phyloP scores from a whole-genome alignment of 1,140 invertebrate species.

The Aphelinus atriplicis region DNA sequence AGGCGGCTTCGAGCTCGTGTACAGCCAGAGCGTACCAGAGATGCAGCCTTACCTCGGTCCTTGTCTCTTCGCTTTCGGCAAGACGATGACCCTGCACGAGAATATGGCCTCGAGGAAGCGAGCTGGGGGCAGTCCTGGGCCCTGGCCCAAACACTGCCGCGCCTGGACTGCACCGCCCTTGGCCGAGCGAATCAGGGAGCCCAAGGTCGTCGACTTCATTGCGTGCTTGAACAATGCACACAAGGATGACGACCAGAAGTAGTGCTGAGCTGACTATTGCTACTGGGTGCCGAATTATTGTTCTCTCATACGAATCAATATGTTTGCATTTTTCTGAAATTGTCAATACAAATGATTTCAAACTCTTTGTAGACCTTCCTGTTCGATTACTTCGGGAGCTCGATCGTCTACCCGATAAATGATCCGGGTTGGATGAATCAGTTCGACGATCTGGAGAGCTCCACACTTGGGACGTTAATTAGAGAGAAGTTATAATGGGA shows the following conservation, averaged over 20 bases:
- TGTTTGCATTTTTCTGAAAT: background rate
- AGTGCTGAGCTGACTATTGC: background rate
- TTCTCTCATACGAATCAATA: slow-evolving; percentile 30
- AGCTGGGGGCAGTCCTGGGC: background rate
- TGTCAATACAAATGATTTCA: background rate
- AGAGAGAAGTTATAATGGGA: no score
- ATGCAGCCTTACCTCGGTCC: slow-evolving; percentile 70
- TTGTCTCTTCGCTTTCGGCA: slow-evolving; percentile 69
- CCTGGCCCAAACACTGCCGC: slow-evolving; percentile 45
- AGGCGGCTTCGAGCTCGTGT: slow-evolving; percentile 72
- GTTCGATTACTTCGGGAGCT: no score
- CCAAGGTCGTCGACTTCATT: slow-evolving; percentile 51
- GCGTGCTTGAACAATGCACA: slow-evolving; percentile 42
- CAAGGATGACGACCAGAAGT: slow-evolving; percentile 41
- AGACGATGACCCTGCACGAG: slow-evolving; percentile 47
- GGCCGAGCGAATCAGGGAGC: slow-evolving; percentile 40
- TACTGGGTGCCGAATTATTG: slow-evolving; percentile 1
- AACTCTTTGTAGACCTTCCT: background rate
- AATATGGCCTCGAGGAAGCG: slow-evolving; percentile 4
- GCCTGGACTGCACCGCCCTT: slow-evolving; percentile 48
- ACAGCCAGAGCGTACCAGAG: slow-evolving; percentile 67
- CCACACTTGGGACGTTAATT: no score
- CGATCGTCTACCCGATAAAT: no score
- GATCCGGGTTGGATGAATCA: no score
- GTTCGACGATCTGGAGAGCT: no score